Base-by-base conservation (phyloP, 1,140 invertebrate species). In the Drosophila bipectinata region DNA sequence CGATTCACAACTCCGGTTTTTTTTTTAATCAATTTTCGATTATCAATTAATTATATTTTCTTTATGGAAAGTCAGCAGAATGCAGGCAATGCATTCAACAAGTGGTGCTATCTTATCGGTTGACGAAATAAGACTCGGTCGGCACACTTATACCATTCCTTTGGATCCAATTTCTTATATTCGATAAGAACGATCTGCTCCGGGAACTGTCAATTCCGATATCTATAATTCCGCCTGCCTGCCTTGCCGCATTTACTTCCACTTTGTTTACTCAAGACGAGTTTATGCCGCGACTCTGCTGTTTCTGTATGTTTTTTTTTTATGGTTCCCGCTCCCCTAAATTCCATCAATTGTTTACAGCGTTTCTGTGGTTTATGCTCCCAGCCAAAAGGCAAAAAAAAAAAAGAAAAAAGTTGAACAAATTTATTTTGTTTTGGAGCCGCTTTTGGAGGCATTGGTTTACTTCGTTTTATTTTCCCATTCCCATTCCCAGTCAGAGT, bases 31-130 rank as follows among this genome's bases (percentile, higher is more conserved):
- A 71, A 58, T 87, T 78, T 80, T 78, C 63, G 74, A 87, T 81
- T 87, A 87, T 85, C 77, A 85, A 74, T 85, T 85, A 77, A 85
- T 85, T 85, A 81, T 74, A 71, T 81, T 85, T 74, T 66, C 26
- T 60, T 58, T 37, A n/a, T 4, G 10, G 10, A 62, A 57, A 57
- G 41, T 44, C 15, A 26, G 28, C 34, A 54, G 44, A 47, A 18
- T 47, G 44, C 44, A 47, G 8, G 10, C 44, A 14, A 9, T 44
- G 41, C 41, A 44, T 6, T 44, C 6, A 47, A 21, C 1, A 47
- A 21, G 44, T 53, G 30, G 6, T 37, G 48, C 51, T 74, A 82
- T 77, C 73, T 81, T 81, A 81, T 81, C 44, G 62, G 59, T 74
- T 81, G 77, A 81, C 61, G 64, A 80, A 49, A 59, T 84, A 80